phyloP scores from a whole-genome alignment of 2,888 invertebrate genomes.

The Myathropa florea region DNA sequence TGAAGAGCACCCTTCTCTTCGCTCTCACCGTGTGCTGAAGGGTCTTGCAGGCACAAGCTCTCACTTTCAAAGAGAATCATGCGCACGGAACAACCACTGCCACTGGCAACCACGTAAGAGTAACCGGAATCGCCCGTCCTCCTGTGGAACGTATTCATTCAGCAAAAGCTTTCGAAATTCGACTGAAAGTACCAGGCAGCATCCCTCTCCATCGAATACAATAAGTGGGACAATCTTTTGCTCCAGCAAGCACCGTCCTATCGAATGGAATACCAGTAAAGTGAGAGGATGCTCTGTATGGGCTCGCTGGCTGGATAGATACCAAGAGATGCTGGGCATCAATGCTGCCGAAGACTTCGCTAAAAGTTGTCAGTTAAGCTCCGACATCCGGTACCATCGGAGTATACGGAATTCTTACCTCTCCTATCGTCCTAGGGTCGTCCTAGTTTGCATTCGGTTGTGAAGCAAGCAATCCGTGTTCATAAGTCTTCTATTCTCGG shows the following conservation, averaged over 20 bases:
- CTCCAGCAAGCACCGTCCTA: constrained; percentile 46
- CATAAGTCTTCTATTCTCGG: background rate
- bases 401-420: constrained; percentile 59
- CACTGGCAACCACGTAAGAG: background rate
- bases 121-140: background rate
- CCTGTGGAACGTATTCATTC: constrained; percentile 60
- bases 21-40: background rate
- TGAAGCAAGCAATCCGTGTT: constrained; percentile 24
- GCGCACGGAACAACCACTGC: background rate
- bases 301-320: constrained; percentile 51
- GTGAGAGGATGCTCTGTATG: constrained; percentile 52
- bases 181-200: constrained; percentile 60
- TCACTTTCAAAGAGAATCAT: background rate
- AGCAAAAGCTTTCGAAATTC: constrained; percentile 62
- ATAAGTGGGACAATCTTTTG: constrained; percentile 65
- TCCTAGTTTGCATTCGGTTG: constrained; percentile 44
- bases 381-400: constrained; percentile 69
- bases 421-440: constrained; percentile 54
- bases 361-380: constrained; percentile 71
- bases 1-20: background rate
- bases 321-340: constrained; percentile 66
- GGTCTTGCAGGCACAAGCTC: background rate
- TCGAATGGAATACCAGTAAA: constrained; percentile 7
- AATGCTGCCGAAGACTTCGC: constrained; percentile 44
- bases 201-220: constrained; percentile 38